These are phyloP conservation scores for Oreotrochilus melanogaster DNA, from an alignment of 2,113 vertebrate genomes.

Conservation along the genomic window DNA sequence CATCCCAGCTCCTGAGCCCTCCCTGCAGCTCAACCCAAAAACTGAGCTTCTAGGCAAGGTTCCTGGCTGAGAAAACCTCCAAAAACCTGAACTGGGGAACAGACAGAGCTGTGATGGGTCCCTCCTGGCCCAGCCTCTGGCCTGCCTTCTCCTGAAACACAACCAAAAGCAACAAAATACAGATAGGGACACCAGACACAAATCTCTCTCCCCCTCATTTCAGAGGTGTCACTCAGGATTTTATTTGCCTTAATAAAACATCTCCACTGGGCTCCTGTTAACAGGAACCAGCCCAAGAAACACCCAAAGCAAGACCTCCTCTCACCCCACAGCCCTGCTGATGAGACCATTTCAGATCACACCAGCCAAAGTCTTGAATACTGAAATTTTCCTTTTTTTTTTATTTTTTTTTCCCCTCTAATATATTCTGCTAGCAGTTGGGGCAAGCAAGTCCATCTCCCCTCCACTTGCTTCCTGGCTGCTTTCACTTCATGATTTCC, in stretches of 20 bases:
- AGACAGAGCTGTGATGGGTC: accelerated
- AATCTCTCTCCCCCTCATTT: not conserved
- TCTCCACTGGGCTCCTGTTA: not conserved
- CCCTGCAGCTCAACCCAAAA: not conserved
- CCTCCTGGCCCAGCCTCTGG: not conserved
- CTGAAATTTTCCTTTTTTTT: not conserved
- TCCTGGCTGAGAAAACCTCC: not conserved
- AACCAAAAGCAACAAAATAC: accelerated
- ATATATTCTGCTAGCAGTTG: accelerated
- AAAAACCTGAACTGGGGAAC: not conserved
- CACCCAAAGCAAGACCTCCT: not conserved
- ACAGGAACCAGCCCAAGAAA: not conserved
- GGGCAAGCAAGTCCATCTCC: not conserved
- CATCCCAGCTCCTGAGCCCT: too few species aligned
- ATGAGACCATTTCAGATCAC: accelerated
- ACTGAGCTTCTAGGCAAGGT: too few species aligned
- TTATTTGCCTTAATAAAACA: not conserved
- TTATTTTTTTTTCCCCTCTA: not conserved
- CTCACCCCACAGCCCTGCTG: not conserved
- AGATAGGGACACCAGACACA: not conserved
- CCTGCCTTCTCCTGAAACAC: not conserved
- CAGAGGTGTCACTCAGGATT: not conserved
- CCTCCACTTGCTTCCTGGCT: not conserved
- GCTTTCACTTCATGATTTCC: not conserved
- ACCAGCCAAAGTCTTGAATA: not conserved